Evolutionary conservation across 2,888 invertebrate genomes (phyloP), one percentile per base, ranked within the genome.

Genomic region (Monoplex corrugatus): DNA sequence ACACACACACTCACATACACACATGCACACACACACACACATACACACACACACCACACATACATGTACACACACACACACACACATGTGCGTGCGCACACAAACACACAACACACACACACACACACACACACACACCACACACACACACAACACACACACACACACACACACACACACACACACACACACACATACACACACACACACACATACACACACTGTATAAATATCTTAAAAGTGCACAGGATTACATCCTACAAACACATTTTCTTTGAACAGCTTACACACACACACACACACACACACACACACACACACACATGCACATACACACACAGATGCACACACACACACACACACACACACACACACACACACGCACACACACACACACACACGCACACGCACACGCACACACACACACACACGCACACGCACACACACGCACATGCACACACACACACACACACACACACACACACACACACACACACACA

Each of bases 401-500:
- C 72, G 32, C 72, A 72, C n/a, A 16, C 72, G 32, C 8, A 72
- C 32, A 72, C 72, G 2, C 8, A 72, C 72, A 72, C 72, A 72
- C n/a, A 72, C 72, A 72, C 32, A 72, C 72, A 72, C 72, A 72
- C 72, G 28, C 68, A 68, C 68, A 68, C 68, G 28, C 68, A 68
- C 28, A 68, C 68, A 68, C 68, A 68, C 68, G 28, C 28, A 68
- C 68, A 68, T n/a, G n/a, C 68, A 68, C 68, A 28, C 68, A 28
- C 68, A 68, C 68, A 68, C 68, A 68, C 68, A 68, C 68, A 68
- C 68, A 68, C 5, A 68, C 68, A 68, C 68, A 68, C 68, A 68
- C 68, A 68, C 68, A 68, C 68, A 68, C 68, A 68, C 28, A 68
- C 68, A 68, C 68, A 68, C 68, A 68, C n/a, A 68, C 68, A 68